phyloP scores from a whole-genome alignment of 2,888 invertebrate species.

The Neuroscelio doddi region DNA sequence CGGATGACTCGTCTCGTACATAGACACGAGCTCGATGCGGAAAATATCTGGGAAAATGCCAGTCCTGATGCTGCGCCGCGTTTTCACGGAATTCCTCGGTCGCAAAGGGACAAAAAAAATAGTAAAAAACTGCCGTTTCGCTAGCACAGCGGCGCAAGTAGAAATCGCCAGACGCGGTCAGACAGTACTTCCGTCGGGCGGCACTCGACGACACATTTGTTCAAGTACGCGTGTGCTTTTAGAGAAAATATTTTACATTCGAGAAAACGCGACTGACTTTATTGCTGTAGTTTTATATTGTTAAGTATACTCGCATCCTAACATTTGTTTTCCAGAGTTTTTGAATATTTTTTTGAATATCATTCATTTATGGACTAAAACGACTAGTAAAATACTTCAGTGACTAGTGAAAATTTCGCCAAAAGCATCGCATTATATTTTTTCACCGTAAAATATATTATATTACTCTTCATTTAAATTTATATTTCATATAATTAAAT shows the following conservation, averaged over 20 bases:
- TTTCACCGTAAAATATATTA: too few species aligned
- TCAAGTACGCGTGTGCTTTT: constrained; percentile 2
- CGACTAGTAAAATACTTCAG: too few species aligned
- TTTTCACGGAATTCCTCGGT: constrained; percentile 8
- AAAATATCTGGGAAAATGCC: constrained; percentile 3
- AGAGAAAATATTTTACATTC: constrained; percentile 18
- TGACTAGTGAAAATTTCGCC: too few species aligned
- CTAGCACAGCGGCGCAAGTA: constrained; percentile 20
- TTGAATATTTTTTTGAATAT: too few species aligned
- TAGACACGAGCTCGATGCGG: constrained; percentile 7
- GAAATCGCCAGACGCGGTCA: constrained; percentile 25
- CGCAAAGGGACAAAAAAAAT: constrained; percentile 7
- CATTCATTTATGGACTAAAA: too few species aligned
- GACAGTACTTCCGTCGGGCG: constrained; percentile 20
- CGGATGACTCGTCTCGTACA: constrained; percentile 3
- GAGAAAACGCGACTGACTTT: constrained; percentile 4
- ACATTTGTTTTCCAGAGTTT: too few species aligned
- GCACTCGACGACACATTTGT: constrained; percentile 14
- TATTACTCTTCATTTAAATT: too few species aligned
- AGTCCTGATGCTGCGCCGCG: not conserved
- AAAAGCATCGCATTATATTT: too few species aligned
- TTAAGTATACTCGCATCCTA: too few species aligned
- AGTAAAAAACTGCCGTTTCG: constrained; percentile 12
- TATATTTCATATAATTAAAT: too few species aligned
- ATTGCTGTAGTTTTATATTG: not conserved